phyloP scores from a whole-genome alignment of 1,140 invertebrate genomes.

The Kradibia gibbosae region DNA sequence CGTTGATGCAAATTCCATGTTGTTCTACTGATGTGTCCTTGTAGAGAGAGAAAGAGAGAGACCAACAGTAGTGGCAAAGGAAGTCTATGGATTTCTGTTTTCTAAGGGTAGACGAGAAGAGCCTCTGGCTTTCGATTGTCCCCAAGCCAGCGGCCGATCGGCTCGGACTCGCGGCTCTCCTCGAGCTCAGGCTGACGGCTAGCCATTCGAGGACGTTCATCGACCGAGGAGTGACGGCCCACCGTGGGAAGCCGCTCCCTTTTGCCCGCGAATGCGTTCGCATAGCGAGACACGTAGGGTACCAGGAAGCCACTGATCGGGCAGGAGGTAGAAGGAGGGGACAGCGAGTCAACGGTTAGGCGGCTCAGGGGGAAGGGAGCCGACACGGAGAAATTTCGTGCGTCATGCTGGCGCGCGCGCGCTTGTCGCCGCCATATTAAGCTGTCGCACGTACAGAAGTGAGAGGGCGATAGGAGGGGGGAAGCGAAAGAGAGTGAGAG shows the following conservation, averaged over 20 bases:
- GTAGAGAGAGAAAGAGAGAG: no score
- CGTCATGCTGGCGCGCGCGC: constrained; percentile 43
- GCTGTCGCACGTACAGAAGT: constrained; percentile 15
- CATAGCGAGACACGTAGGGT: no score
- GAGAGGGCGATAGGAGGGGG: no score
- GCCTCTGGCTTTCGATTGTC: no score
- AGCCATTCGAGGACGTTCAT: background rate
- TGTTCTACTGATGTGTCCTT: no score
- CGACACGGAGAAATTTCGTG: constrained; percentile 32
- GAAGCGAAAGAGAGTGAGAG: no score
- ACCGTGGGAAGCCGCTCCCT: background rate
- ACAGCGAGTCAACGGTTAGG: background rate
- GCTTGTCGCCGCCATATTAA: constrained; percentile 48
- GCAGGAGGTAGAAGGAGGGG: background rate
- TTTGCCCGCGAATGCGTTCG: background rate
- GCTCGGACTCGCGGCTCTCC: no score
- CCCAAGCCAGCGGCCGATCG: no score
- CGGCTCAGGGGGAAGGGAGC: background rate
- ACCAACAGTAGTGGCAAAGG: no score
- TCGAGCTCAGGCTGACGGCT: background rate
- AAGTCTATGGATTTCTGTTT: no score
- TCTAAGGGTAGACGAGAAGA: no score
- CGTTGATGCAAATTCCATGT: no score
- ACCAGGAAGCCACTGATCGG: background rate
- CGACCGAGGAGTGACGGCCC: background rate